These are phyloP conservation scores for Neodiprion lecontei DNA, from an alignment of 1,140 invertebrate genomes.

Conservation along the genomic window DNA sequence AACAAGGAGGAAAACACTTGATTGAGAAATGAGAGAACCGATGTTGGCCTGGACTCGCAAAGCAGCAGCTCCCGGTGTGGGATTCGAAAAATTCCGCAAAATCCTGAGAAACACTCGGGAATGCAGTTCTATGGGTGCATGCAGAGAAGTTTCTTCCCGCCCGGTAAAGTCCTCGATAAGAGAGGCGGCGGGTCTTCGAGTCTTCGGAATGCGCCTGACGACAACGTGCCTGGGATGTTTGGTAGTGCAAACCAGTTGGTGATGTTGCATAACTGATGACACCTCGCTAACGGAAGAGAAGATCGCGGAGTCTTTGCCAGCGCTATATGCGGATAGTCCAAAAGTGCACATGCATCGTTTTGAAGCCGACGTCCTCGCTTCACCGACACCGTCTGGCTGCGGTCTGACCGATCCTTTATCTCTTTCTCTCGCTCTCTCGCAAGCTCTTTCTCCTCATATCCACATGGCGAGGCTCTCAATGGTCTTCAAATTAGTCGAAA, in stretches of 20 bases:
- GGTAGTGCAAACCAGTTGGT: slow-evolving; percentile 6
- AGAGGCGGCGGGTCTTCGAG: neutral
- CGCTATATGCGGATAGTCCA: slow-evolving; percentile 4
- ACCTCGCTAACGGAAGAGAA: neutral
- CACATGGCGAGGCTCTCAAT: no score
- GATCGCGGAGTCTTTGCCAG: neutral
- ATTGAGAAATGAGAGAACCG: no score
- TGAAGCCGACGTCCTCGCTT: neutral
- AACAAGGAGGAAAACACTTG: no score
- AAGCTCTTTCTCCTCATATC: no score
- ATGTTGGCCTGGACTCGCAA: no score
- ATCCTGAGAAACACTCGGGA: neutral
- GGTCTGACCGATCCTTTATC: neutral
- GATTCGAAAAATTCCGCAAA: neutral
- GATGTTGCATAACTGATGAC: slow-evolving; percentile 7
- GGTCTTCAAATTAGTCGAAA: no score
- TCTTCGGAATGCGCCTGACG: neutral
- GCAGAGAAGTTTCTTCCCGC: neutral
- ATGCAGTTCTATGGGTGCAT: no score
- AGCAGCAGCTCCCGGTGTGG: no score
- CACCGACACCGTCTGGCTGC: neutral
- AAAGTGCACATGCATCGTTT: slow-evolving; percentile 2
- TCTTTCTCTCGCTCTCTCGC: neutral
- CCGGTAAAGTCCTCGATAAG: slow-evolving; percentile 2
- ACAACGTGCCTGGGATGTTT: slow-evolving; percentile 5